Conservation (phyloP, 2,888 invertebrate genomes). For the Lomographa bimaculata region DNA sequence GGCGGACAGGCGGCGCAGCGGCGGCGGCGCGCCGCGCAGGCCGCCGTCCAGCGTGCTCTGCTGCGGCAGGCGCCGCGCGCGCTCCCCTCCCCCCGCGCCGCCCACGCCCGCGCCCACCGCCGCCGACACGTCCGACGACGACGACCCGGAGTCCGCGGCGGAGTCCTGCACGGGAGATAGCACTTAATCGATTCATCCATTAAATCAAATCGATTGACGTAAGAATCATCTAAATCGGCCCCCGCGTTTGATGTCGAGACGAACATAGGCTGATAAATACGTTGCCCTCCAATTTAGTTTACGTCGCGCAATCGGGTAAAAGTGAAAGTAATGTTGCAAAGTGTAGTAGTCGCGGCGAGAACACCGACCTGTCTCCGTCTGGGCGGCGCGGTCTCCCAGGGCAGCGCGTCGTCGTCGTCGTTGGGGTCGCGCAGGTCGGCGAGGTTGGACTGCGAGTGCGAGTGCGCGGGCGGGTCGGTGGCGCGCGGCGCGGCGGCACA, state of each 20-base stretch:
- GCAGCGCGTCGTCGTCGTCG: slow-evolving; percentile 64
- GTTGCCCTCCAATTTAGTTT: too few species aligned
- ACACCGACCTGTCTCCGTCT: too few species aligned
- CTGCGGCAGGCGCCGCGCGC: slow-evolving; percentile 86
- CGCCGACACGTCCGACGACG: slow-evolving; percentile 88
- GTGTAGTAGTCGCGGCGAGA: too few species aligned
- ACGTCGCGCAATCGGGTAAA: too few species aligned
- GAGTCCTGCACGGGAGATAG: too few species aligned
- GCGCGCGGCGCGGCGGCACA: slow-evolving; percentile 84
- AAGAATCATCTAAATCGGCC: too few species aligned
- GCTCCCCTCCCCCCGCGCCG: slow-evolving; percentile 86
- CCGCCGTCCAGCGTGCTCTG: slow-evolving; percentile 88
- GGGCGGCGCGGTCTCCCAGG: slow-evolving; percentile 60
- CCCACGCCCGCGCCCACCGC: too few species aligned
- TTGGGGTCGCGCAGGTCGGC: slow-evolving; percentile 72
- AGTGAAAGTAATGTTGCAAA: too few species aligned
- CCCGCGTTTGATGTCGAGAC: too few species aligned
- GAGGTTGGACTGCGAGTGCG: slow-evolving; percentile 95
- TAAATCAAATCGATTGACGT: too few species aligned
- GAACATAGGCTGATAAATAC: too few species aligned
- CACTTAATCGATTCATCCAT: too few species aligned
- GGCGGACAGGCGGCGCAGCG: slow-evolving; percentile 70
- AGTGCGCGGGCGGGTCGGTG: slow-evolving; percentile 92
- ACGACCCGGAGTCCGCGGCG: slow-evolving; percentile 87
- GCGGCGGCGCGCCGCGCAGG: slow-evolving; percentile 76